phyloP scores from a whole-genome alignment of 2,888 invertebrate genomes.

The Teleiodes luculella region DNA sequence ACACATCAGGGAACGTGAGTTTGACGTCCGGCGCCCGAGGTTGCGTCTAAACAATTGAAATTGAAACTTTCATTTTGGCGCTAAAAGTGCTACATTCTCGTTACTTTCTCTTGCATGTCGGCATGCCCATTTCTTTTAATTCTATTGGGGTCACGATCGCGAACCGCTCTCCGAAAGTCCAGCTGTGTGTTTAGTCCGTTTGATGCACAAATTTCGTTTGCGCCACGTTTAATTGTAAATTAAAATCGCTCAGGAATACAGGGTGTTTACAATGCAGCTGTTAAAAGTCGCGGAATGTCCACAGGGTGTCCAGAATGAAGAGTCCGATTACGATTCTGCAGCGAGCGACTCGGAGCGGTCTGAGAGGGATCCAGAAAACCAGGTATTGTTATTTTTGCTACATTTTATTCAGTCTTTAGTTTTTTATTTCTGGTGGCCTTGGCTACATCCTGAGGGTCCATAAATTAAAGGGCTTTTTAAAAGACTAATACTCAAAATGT shows the following conservation, averaged over 20 bases:
- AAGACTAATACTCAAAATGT: too few relatives aligned
- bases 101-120: constrained; percentile 72
- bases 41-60: constrained; percentile 18
- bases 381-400: constrained; percentile 78
- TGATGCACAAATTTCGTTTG: constrained; percentile 25
- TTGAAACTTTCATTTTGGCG: constrained; percentile 65
- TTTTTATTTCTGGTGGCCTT: background rate
- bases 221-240: constrained; percentile 48
- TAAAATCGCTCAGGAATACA: constrained; percentile 10
- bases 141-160: constrained; percentile 71
- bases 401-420: background rate
- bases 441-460: background rate
- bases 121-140: constrained; percentile 73
- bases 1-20: constrained; percentile 70
- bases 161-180: constrained; percentile 59
- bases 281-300: constrained; percentile 64
- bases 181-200: constrained; percentile 48
- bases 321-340: constrained; percentile 73
- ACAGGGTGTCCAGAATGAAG: constrained; percentile 64
- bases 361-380: constrained; percentile 85
- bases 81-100: constrained; percentile 57
- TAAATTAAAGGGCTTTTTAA: too few relatives aligned
- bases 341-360: constrained; percentile 75
- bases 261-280: constrained; percentile 53
- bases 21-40: constrained; percentile 30